Evolutionary conservation across 2,888 invertebrate genomes (phyloP), one percentile per base, ranked within the genome.

Genomic region (Thumatha senex): DNA sequence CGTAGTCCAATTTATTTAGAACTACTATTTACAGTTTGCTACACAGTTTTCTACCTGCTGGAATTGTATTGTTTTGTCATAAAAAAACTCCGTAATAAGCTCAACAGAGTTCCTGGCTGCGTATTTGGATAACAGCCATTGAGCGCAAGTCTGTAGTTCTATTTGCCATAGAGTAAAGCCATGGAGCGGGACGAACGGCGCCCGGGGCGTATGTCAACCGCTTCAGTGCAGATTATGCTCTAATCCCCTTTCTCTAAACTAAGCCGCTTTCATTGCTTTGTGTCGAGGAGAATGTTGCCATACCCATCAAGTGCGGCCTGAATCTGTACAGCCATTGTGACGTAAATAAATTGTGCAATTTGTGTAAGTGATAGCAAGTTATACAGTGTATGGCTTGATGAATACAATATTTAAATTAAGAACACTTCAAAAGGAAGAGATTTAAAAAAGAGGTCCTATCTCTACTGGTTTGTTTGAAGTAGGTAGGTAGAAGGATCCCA

Each of bases 251-350:
- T 85, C 83, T 84, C 82, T 80, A 72, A 74, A 68, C 79, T 89
- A 84, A 89, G 88, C 89, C 80, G 84, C 86, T 88, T 89, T 85
- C 85, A 84, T 86, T 82, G 87, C 84, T 85, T 86, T 84, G 85
- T 83, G 79, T 79, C 76, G 80, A 81, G 82, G 80, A 81, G 82
- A 81, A 80, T 77, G 79, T 80, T 75, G 76, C 80, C 73, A 84
- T 80, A 81, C 82, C 84, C 76, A 80, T 86, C 89, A 88, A 89
- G 81, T 84, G 82, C 70, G 78, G 67, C 72, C 78, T 72, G 81
- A 87, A 86, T 88, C 85, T 85, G 82, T 84, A 82, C 81, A 59
- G 61, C 40, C 53, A 53, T 51, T 61, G 56, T 63, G 66, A 65
- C 54, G 63, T 63, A 56, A 57, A 63, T 54, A 56, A 54, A 61